phyloP scores from a whole-genome alignment of 1,140 invertebrate genomes.

The Acromyrmex echinatior region DNA sequence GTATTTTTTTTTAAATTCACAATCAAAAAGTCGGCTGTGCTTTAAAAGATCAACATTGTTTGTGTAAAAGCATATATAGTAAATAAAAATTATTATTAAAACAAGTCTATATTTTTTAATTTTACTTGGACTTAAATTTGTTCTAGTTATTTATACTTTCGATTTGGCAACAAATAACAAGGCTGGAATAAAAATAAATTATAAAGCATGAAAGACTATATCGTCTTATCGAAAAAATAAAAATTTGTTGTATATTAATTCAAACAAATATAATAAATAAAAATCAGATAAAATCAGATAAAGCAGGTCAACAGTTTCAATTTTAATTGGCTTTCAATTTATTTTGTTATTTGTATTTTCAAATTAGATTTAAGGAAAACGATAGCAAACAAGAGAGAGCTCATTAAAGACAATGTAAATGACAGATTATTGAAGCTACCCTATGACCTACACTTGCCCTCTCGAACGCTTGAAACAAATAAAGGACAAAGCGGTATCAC shows the following conservation, averaged over 20 bases:
- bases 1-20: too few relatives aligned
- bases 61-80: neutral
- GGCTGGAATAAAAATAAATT: too few relatives aligned
- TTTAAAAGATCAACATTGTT: too few relatives aligned
- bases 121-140: too few relatives aligned
- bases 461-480: neutral
- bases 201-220: too few relatives aligned
- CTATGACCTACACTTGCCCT: neutral
- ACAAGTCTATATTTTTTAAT: neutral
- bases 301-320: neutral
- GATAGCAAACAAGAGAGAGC: neutral
- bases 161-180: neutral
- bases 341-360: neutral
- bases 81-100: neutral
- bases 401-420: neutral
- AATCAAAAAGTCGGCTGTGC: too few relatives aligned
- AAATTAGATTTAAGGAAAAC: neutral
- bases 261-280: neutral
- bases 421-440: neutral
- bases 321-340: neutral
- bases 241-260: too few relatives aligned
- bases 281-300: neutral
- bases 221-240: too few relatives aligned
- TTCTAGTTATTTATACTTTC: neutral
- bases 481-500: neutral